Percentiles rank a stretch among this genome's conserved stretches.
Conservation (phyloP, 2,113 vertebrate genomes). For the Scatophagus argus region DNA sequence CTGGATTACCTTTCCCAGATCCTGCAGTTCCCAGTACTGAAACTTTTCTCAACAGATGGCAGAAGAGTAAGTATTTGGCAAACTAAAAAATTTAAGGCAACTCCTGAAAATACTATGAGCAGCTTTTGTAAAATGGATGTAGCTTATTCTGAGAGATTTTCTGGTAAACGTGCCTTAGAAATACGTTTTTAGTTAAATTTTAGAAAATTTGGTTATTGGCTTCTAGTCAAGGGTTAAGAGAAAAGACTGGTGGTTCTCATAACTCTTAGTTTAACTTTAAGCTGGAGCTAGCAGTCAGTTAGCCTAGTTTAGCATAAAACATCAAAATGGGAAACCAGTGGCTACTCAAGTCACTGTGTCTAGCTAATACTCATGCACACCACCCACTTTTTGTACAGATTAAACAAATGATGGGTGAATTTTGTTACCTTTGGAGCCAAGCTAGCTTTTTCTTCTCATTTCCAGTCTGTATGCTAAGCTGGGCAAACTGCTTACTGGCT, state of each 20-base stretch:
- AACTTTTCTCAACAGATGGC: slow-evolving; percentile 91
- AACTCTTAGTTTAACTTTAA: neutral
- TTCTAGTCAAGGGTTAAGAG: neutral
- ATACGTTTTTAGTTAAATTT: neutral
- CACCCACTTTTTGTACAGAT: neutral
- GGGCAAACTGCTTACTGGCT: neutral
- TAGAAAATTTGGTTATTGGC: neutral
- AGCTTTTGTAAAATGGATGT: neutral
- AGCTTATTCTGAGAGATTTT: neutral
- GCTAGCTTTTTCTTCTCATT: neutral
- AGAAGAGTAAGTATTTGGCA: slow-evolving; percentile 88
- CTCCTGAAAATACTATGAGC: neutral
- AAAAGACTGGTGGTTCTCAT: neutral
- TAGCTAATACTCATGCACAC: no score
- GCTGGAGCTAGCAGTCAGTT: neutral
- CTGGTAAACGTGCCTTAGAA: neutral
- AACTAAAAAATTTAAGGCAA: neutral
- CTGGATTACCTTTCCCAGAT: slow-evolving; percentile 90
- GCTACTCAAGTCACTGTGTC: neutral
- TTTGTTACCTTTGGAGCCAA: neutral
- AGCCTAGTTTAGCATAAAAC: no score
- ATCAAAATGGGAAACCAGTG: neutral
- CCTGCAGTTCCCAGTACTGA: slow-evolving; percentile 90
- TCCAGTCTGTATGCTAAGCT: neutral
- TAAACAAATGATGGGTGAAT: neutral